Evolutionary conservation across 1,140 invertebrate species (phyloP).

Genomic region (Dendroctonus valens): DNA sequence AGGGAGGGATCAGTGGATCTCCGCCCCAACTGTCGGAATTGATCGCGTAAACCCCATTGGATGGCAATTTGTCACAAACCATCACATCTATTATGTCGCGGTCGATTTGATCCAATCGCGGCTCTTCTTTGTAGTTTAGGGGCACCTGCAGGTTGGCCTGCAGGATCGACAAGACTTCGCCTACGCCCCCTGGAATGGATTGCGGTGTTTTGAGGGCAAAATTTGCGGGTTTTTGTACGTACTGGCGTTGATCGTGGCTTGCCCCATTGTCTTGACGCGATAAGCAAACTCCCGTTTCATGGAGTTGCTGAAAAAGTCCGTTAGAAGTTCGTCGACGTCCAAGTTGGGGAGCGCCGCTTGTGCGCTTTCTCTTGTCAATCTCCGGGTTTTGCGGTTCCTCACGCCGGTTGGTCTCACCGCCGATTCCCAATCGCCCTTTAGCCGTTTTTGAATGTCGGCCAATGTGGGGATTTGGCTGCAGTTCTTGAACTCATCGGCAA

Average conservation of each 20-base stretch:
- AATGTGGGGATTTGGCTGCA: constrained; percentile 32
- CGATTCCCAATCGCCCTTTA: background rate
- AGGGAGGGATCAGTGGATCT: constrained; percentile 32
- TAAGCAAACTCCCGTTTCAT: background rate
- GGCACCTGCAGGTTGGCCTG: constrained; percentile 35
- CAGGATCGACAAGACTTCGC: constrained; percentile 21
- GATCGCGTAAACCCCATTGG: constrained; percentile 1
- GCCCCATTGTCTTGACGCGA: background rate
- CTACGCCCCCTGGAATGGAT: constrained; percentile 14
- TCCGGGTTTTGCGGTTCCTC: no score
- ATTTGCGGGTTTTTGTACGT: background rate
- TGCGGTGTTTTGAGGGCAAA: background rate
- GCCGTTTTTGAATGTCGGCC: constrained; percentile 21
- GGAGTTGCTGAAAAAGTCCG: background rate
- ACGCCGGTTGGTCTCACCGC: no score
- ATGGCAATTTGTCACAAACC: background rate
- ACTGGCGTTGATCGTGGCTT: background rate
- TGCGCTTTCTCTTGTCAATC: no score
- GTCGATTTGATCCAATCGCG: constrained; percentile 27
- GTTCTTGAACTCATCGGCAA: constrained; percentile 34
- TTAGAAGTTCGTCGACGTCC: no score
- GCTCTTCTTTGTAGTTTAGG: constrained; percentile 22
- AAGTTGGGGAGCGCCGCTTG: background rate
- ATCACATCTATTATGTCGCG: constrained; percentile 17
- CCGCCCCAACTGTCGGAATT: background rate